Evolutionary conservation across 2,888 invertebrate genomes (phyloP), one percentile per base, ranked within the genome.

Genomic region (Netelia fuscicornis): DNA sequence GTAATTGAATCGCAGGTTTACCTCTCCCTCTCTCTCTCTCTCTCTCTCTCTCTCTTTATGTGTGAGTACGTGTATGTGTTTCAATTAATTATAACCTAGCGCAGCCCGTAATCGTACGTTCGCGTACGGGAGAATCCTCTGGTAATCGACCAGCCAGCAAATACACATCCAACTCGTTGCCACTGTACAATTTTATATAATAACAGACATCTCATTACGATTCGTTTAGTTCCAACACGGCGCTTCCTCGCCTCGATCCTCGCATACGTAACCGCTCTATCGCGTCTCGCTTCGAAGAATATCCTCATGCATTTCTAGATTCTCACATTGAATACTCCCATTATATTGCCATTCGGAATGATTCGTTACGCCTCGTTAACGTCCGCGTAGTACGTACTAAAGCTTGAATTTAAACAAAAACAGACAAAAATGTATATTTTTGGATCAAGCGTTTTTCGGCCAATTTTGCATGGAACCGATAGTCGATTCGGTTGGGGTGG

Each of bases 1-100:
- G 65, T 85, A 85, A 85, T 85, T 85, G 85, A 85, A 85, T 79
- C 65, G 75, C 71, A 58, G 65, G 48, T 56, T 72, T n/a, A 65
- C 60, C 54, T 20, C n/a, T 20, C 6, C 10, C 20, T 20, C 6
- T 79, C 75, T 70, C 52, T 44, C 25, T 25, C 25, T 25, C 20
- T 76, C 71, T 70, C 62, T 71, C 20, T 20, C 5, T 79, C 71
- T 70, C 42, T 52, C 62, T 71, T 11, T 23, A 60, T 75, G 78
- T 75, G 17, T 54, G 17, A 54, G 54, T 54, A 17, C n/a, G 13
- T n/a, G 2, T 17, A 58, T 58, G 20, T 58, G n/a, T 20, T 62
- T 83, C 71, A 71, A 82, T 78, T 85, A 82, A 81, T 85, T 85
- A 79, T 82, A 67, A 77, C 84, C 76, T 84, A 80, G 80, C 60